Evolutionary conservation across 2,888 invertebrate species (phyloP), one percentile per base, ranked within the genome.

Genomic region (Spodoptera exigua): DNA sequence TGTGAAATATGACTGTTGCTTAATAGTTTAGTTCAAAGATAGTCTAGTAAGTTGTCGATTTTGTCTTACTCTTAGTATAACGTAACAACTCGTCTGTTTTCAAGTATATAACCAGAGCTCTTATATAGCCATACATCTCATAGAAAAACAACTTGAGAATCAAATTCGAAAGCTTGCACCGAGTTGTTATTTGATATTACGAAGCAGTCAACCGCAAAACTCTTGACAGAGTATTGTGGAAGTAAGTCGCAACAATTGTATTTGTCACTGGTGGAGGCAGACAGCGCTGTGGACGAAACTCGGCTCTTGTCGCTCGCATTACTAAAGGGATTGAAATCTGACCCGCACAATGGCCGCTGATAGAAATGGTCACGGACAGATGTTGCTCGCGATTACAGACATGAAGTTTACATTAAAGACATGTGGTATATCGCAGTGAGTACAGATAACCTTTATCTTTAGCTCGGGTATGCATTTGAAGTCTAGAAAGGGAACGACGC

Each of bases 241-340:
- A 34, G 7, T 0, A 16, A 12, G 45, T 39, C 32, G 35, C n/a
- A 52, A 41, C 10, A 55, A 51, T 48, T 16, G 43, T 64, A 16
- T 59, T 14, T 41, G 44, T 60, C 35, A 46, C 21, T 48, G 45
- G 12, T 45, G 55, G 36, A 49, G 36, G n/a, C 52, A 57, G 62
- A 55, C 52, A 55, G 53, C 45, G 43, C 41, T 49, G 43, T 40
- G 45, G 53, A 54, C 52, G 37, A 60, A 56, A 43, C 55, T 48
- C 46, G 11, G 21, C 11, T 69, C 40, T 49, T 59, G 70, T 40
- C 43, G 51, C 36, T 70, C 46, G 52, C 59, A 39, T 70, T 53
- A 47, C 53, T 58, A 48, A 54, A 39, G 27, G 70, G 54, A 58
- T 63, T 63, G 62, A 70, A 70, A 70, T 70, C 67, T 63, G 67